Evolutionary conservation across 2,888 invertebrate genomes (phyloP).

Genomic region (Saturnia japonica): DNA sequence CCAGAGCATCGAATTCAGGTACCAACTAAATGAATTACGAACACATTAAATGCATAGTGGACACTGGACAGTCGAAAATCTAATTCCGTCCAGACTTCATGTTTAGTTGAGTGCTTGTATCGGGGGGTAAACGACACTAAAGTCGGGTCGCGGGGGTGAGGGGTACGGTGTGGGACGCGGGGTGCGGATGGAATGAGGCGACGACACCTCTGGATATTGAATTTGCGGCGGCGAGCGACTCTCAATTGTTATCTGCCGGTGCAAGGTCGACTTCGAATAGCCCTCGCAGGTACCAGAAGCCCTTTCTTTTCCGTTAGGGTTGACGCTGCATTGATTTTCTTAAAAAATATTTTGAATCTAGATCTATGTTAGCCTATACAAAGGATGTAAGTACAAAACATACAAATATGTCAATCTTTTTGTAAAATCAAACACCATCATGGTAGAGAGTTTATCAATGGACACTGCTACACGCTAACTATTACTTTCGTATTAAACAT

Average conservation of each 20-base stretch:
- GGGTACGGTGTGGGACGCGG: constrained; percentile 28
- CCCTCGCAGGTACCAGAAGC: constrained; percentile 66
- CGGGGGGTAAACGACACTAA: constrained; percentile 68
- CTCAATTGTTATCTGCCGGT: constrained; percentile 78
- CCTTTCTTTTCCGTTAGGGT: constrained; percentile 71
- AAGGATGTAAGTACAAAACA: not conserved
- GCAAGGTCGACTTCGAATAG: constrained; percentile 71
- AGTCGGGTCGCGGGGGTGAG: constrained; percentile 55
- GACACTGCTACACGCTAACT: not conserved
- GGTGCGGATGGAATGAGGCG: constrained; percentile 48
- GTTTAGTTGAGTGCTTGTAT: constrained; percentile 79
- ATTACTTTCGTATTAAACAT: not conserved
- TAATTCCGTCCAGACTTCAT: constrained; percentile 75
- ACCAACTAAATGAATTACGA: constrained; percentile 20
- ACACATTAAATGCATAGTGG: constrained; percentile 53
- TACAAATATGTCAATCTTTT: not conserved
- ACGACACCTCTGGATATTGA: constrained; percentile 79
- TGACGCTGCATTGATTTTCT: constrained; percentile 32
- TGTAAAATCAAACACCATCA: not conserved
- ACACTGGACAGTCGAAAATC: constrained; percentile 56
- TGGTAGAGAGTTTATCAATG: not conserved
- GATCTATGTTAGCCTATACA: not conserved
- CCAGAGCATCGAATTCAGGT: constrained; percentile 12
- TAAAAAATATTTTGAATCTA: not conserved
- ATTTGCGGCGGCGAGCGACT: constrained; percentile 72